Conservation (phyloP, 23 tunicate species). For the Clavelina lepadiformis region DNA sequence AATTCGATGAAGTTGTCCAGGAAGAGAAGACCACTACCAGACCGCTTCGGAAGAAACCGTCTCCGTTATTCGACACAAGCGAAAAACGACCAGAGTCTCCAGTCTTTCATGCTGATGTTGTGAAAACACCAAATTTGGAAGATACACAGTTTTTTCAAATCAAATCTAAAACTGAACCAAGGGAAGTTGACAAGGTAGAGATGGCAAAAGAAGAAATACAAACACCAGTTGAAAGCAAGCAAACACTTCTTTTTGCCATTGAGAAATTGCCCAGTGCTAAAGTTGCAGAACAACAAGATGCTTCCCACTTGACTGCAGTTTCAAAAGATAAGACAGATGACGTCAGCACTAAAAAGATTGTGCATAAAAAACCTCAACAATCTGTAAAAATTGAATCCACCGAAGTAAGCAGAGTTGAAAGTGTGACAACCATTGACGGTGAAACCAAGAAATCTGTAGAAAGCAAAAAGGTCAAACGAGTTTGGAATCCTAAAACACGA, state of each 20-base stretch:
- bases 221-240: background rate
- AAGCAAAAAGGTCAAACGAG: conserved; percentile 22
- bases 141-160: too few species aligned
- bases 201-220: background rate
- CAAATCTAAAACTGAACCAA: too few species aligned
- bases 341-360: too few species aligned
- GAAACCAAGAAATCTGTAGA: conserved; percentile 5
- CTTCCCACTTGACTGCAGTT: too few species aligned
- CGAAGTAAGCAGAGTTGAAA: background rate
- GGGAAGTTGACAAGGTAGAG: too few species aligned
- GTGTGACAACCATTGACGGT: background rate
- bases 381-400: background rate
- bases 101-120: background rate
- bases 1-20: conserved; percentile 32
- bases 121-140: background rate
- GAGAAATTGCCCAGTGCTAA: background rate
- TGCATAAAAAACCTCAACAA: background rate
- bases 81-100: background rate
- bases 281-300: background rate
- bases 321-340: too few species aligned
- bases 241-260: too few species aligned
- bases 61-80: too few species aligned
- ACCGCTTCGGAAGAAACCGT: background rate
- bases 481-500: conserved; percentile 41
- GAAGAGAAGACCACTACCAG: background rate